Evolutionary conservation across 23 tunicate species (phyloP).

Genomic region (Aplidium turbinatum): DNA sequence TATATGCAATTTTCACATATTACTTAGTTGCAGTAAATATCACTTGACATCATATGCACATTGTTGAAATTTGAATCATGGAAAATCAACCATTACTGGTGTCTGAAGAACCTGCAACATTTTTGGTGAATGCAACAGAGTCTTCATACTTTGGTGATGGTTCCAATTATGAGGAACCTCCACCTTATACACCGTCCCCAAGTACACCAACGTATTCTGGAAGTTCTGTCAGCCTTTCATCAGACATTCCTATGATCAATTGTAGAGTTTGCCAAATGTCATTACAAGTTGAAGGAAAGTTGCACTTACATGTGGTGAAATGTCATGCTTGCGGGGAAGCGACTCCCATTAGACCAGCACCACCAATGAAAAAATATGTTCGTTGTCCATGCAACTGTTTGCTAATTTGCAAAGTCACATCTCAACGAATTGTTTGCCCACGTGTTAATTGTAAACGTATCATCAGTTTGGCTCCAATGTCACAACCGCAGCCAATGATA

Average conservation of each 20-base stretch:
- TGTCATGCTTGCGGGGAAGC: constrained; percentile 78
- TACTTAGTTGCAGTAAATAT: no score
- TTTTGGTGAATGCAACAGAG: no score
- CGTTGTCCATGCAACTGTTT: constrained; percentile 78
- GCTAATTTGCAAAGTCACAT: constrained; percentile 54
- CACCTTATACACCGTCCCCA: constrained; percentile 22
- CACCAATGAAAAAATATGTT: constrained; percentile 62
- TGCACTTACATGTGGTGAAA: constrained; percentile 70
- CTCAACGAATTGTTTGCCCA: constrained; percentile 64
- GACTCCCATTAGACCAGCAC: constrained; percentile 73
- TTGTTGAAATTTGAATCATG: no score
- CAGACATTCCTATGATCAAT: constrained; percentile 40
- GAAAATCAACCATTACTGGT: no score
- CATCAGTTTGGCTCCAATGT: constrained; percentile 42
- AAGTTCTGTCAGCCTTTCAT: background rate
- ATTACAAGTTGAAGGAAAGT: constrained; percentile 55
- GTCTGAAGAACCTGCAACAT: no score
- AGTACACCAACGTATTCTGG: constrained; percentile 3
- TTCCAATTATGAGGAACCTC: background rate
- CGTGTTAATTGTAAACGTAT: constrained; percentile 64
- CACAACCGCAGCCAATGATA: background rate
- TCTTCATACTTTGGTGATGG: background rate
- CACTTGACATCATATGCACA: no score
- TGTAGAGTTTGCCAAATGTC: constrained; percentile 60
- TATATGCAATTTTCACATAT: no score